Evolutionary conservation across 2,888 invertebrate genomes (phyloP).

Genomic region (Pherbina coryleti): DNA sequence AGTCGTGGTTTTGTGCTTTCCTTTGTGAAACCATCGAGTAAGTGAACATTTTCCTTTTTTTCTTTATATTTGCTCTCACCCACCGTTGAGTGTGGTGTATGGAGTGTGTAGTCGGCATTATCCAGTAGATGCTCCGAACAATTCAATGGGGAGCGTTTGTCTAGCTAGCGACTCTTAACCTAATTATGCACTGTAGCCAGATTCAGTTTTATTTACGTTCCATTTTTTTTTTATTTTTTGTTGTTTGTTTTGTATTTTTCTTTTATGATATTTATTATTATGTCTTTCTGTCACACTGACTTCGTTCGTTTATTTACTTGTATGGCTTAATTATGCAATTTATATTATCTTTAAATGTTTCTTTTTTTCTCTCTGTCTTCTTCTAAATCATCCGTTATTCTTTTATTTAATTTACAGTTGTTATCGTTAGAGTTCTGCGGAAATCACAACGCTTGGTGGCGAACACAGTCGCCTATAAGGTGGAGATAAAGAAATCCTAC

Average conservation of each 20-base stretch:
- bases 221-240: too few relatives aligned
- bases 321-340: background rate
- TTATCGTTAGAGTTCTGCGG: constrained; percentile 65
- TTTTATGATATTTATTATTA: too few relatives aligned
- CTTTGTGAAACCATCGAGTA: background rate
- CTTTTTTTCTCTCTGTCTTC: background rate
- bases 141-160: too few relatives aligned
- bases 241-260: too few relatives aligned
- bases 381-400: background rate
- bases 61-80: too few relatives aligned
- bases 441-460: constrained; percentile 60
- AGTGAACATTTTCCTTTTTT: background rate
- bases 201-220: too few relatives aligned
- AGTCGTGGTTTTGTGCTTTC: background rate
- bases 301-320: background rate
- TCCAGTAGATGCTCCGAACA: too few relatives aligned
- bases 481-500: constrained; percentile 70
- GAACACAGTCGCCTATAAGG: constrained; percentile 76
- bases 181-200: too few relatives aligned
- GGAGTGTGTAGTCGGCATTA: too few relatives aligned
- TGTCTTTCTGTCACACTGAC: background rate
- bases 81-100: too few relatives aligned
- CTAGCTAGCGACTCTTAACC: too few relatives aligned
- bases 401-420: constrained; percentile 57
- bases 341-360: constrained; percentile 2